Evolutionary conservation across 2,113 vertebrate genomes (phyloP), one percentile per base, ranked within the genome.

Genomic region (Mesembrinibis cayennensis): DNA sequence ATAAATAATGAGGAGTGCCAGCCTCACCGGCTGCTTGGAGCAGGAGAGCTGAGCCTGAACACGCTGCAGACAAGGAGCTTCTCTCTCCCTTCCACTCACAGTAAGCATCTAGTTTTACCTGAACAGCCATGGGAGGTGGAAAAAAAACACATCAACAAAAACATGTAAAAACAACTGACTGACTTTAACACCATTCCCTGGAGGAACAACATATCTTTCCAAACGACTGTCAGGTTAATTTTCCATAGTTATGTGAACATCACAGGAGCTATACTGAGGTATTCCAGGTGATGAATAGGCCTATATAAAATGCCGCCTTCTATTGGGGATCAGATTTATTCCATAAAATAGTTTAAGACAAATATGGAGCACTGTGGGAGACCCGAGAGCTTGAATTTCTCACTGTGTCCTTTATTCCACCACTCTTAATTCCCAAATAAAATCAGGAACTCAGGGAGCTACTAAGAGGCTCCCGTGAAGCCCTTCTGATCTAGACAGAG

Each of bases 1-100:
- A 97, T 96, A 97, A 98, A 97, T 96, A 96, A 90, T 15, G 42
- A 70, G 71, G 65, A 91, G 40, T 53, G 45, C 50, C 10, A 67
- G 58, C 70, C 95, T 97, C 49, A 87, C 94, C 18, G 11, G 73
- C 80, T 96, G 82, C 42, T 93, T 79, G 63, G 71, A 93, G 53
- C 67, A 56, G 53, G 59, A 83, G 34, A 83, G 73, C 86, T 80
- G 78, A 96, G 85, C 36, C 88, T 81, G 59, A 89, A 50, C 69
- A 79, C 0, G 1, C 62, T 58, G 62, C 80, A 72, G 20, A 22
- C 59, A 69, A 67, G 77, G 85, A 95, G 52, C 49, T 91, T 50
- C 78, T 58, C 66, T 92, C 34, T 81, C 72, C 53, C 13, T 90
- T 56, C 66, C 86, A n/a, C 74, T 94, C 7, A 2, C 79, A 90